Base-by-base conservation (phyloP, 1,140 invertebrate genomes). In the Adoxophyes honmai region DNA sequence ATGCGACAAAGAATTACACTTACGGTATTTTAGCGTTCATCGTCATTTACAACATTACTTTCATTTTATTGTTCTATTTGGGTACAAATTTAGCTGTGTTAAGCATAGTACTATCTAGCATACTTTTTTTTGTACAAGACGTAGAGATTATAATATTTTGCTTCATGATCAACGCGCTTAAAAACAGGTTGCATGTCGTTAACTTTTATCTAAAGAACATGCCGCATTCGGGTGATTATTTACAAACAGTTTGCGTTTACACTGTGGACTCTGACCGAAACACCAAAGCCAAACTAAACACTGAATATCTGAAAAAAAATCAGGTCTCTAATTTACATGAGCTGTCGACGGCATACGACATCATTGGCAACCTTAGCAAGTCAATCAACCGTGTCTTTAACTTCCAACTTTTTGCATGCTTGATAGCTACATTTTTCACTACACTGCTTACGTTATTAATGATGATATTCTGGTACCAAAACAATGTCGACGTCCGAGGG, bases 321-420 rank as follows among this genome's bases (percentile, higher is more conserved):
- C 66, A 68, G 7, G n/a, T 51, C 5, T 57, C 56, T 1, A 83
- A 70, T 54, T 58, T 85, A 15, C 59, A 59, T 7, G 67, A 70
- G 13, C 61, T 85, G 16, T 67, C 72, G 1, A 48, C 51, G 1
- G 67, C 61, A 1, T 85, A 80, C 21, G 60, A 71, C 21, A 51
- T 57, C 1, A 71, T 85, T 6, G 77, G 79, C 0, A 70, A 73
- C 28, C 64, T 66, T 16, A 72, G 70, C 38, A 33, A 6, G 10
- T 55, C 73, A 7, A 67, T 80, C 15, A 82, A 82, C 36, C 54
- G 68, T 16, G 38, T 77, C 9, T 85, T 73, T 14, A 75, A 83
- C 35, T 75, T 75, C 37, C 70, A 76, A 59, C 75, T 83, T n/a
- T 73, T 80, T 34, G 75, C 75, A 66, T 65, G 62, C 11, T 61